These are phyloP conservation scores for Volucella zonaria DNA, from an alignment of 2,888 invertebrate species.

Conservation along the genomic window DNA sequence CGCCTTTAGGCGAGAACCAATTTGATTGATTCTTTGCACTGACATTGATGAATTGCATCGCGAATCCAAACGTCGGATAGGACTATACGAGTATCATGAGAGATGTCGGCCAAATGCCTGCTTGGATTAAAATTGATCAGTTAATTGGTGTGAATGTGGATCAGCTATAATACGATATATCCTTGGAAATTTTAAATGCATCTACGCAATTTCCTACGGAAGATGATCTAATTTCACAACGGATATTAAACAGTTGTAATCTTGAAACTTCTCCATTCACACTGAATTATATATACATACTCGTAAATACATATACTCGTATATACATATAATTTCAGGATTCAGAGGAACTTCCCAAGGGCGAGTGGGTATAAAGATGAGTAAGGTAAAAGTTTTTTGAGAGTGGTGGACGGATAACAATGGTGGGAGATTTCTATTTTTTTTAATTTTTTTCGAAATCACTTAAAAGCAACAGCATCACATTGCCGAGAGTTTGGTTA, in stretches of 20 bases:
- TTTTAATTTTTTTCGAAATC: slow-evolving; percentile 63
- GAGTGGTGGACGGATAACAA: slow-evolving; percentile 9
- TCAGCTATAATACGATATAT: not conserved
- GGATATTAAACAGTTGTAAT: slow-evolving; percentile 66
- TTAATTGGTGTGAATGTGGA: slow-evolving; percentile 44
- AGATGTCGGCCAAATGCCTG: not conserved
- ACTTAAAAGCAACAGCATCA: slow-evolving; percentile 53
- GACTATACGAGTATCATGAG: not conserved
- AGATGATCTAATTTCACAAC: slow-evolving; percentile 46
- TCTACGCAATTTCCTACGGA: slow-evolving; percentile 50
- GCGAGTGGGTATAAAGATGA: not conserved
- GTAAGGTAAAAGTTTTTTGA: slow-evolving; percentile 34
- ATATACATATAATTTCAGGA: too few species aligned
- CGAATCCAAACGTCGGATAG: slow-evolving; percentile 48
- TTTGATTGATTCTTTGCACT: slow-evolving; percentile 69
- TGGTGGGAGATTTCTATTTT: slow-evolving; percentile 2
- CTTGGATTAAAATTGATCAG: slow-evolving; percentile 48
- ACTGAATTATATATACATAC: not conserved
- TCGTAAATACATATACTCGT: not conserved
- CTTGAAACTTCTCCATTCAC: slow-evolving; percentile 11
- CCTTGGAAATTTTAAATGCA: slow-evolving; percentile 7
- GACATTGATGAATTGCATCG: slow-evolving; percentile 72
- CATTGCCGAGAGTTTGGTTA: slow-evolving; percentile 50
- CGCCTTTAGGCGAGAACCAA: slow-evolving; percentile 72
- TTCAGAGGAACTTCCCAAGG: not conserved